Evolutionary conservation across 2,888 invertebrate species (phyloP), one percentile per base, ranked within the genome.

Genomic region (Leptinotarsa rubiginosa): DNA sequence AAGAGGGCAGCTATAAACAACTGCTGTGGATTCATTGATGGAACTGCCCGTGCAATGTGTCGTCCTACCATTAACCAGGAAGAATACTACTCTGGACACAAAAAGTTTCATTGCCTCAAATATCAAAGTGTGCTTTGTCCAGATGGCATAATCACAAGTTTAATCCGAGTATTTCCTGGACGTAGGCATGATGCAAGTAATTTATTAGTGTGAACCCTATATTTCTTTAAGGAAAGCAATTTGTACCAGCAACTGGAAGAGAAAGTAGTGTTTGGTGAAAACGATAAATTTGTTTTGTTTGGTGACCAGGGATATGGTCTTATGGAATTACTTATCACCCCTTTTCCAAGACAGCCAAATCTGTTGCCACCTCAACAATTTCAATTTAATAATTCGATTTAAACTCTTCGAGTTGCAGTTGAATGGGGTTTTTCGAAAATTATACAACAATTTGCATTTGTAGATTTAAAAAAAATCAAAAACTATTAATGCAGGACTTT

Each of bases 101-200:
- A 78, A 59, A 49, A 73, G 47, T 25, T 64, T 50, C 79, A 80
- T 70, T 80, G 79, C 73, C 56, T 80, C 12, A 81, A 80, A 69
- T 81, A 75, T 72, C 81, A 81, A 68, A 75, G 78, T 25, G 73
- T 79, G n/a, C 31, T 78, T n/a, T 75, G 75, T 72, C 81, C 80
- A 31, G 80, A 81, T 78, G 79, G 80, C 10, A 73, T 80, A n/a
- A 74, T 77, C 15, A 62, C 75, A 10, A 78, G 69, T 65, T 68
- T 77, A n/a, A 78, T 71, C 56, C 79, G 76, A 16, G 71, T 69
- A 18, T 80, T 66, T 68, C 65, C 72, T 54, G 79, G 78, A 15
- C 31, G 81, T 54, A 78, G 75, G 41, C 79, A 80, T 77, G 79
- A 80, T 78, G 78, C 77, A 50, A 52, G 22, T 13, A 20, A 56